Conservation (phyloP, 2,888 invertebrate genomes). For the Amphipyra berbera region DNA sequence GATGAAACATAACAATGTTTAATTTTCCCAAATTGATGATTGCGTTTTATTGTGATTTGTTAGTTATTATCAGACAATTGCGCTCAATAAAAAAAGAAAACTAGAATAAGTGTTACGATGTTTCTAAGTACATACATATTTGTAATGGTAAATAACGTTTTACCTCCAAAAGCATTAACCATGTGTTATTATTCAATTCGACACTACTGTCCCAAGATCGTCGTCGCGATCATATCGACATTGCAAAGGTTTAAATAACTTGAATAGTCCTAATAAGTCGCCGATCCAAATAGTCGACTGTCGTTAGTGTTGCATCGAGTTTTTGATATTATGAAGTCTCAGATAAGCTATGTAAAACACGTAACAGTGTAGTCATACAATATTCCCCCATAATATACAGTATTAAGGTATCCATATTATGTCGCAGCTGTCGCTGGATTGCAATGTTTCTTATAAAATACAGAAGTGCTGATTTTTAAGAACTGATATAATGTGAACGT, state of each 20-base stretch:
- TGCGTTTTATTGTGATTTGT: too few relatives aligned
- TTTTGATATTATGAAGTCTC: conserved; percentile 35
- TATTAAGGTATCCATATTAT: conserved; percentile 28
- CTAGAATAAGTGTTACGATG: too few relatives aligned
- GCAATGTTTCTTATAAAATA: not conserved
- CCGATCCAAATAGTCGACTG: not conserved
- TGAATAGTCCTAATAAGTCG: conserved; percentile 22
- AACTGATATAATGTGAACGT: not conserved
- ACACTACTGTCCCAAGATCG: not conserved
- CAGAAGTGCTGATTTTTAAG: not conserved
- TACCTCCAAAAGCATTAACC: too few relatives aligned
- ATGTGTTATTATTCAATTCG: too few relatives aligned
- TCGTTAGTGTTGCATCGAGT: conserved; percentile 12
- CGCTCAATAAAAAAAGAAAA: too few relatives aligned
- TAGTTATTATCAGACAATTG: too few relatives aligned
- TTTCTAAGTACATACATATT: too few relatives aligned
- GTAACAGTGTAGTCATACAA: conserved; percentile 36
- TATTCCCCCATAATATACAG: conserved; percentile 31
- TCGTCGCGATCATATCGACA: conserved; percentile 24
- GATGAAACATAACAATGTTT: too few relatives aligned
- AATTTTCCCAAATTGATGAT: too few relatives aligned
- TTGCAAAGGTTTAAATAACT: conserved; percentile 34
- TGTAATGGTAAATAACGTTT: too few relatives aligned
- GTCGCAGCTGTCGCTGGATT: too few relatives aligned
- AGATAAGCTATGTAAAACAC: not conserved